phyloP scores from a whole-genome alignment of 2,797 vertebrate genomes.

The Sorex maritimensis region DNA sequence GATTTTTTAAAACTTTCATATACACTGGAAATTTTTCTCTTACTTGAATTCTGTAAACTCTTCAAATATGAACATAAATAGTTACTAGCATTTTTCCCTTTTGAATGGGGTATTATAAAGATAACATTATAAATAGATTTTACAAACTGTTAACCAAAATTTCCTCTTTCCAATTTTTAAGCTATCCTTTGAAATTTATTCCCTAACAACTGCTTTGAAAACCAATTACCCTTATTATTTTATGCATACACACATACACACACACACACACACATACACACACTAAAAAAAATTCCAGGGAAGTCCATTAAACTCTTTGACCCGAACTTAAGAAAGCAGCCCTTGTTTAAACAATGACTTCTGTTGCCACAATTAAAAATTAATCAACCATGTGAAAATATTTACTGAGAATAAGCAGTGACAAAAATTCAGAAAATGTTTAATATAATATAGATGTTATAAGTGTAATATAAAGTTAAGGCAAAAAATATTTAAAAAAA shows the following conservation, averaged over 20 bases:
- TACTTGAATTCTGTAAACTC: conserved; percentile 23
- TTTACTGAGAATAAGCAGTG: conserved; percentile 25
- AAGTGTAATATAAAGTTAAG: conserved; percentile 50
- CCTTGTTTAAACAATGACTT: conserved; percentile 78
- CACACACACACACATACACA: neutral
- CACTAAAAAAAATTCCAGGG: conserved; percentile 62
- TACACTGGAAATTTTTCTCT: neutral
- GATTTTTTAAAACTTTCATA: neutral
- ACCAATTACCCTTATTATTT: neutral
- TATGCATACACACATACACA: neutral
- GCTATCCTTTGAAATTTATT: conserved; percentile 69
- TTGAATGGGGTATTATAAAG: conserved; percentile 25
- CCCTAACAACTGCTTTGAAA: conserved; percentile 62
- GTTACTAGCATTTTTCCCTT: conserved; percentile 16
- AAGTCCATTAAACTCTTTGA: conserved; percentile 71
- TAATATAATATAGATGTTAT: neutral
- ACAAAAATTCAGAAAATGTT: neutral
- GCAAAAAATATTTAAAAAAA: neutral
- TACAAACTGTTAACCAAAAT: conserved; percentile 39
- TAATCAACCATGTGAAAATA: conserved; percentile 39
- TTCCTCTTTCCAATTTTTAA: conserved; percentile 61
- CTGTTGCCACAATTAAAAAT: conserved; percentile 3
- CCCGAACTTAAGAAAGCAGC: conserved; percentile 61
- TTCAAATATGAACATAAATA: neutral
- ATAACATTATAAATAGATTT: conserved; percentile 2